Conservation (phyloP, 2,888 invertebrate genomes). For the Sympetrum striolatum region DNA sequence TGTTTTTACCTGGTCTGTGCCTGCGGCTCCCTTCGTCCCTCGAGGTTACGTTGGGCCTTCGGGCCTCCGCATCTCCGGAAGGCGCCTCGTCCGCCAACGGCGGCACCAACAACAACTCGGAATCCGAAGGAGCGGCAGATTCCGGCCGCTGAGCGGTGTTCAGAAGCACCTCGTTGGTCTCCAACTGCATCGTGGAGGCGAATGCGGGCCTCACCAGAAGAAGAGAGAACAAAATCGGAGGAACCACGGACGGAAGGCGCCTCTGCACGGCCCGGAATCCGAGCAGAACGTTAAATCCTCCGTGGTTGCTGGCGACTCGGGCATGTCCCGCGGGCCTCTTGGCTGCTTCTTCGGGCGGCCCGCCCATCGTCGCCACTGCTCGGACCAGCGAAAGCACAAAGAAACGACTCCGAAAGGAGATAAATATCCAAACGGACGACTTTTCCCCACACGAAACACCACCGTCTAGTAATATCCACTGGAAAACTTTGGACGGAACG, state of each 20-base stretch:
- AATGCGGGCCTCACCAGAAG: not conserved
- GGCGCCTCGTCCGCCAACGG: not conserved
- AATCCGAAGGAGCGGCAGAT: not conserved
- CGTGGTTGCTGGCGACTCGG: not conserved
- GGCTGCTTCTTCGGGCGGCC: not conserved
- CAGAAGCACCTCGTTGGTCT: not conserved
- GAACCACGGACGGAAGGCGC: not conserved
- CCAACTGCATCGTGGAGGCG: not conserved
- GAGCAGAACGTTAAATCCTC: not conserved
- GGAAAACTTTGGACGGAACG: not conserved
- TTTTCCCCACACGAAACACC: not conserved
- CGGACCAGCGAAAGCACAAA: not conserved
- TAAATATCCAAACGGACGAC: too few relatives aligned
- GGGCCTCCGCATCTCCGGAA: not conserved
- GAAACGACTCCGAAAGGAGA: too few relatives aligned
- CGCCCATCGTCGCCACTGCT: not conserved
- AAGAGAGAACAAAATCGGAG: not conserved
- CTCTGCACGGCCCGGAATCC: not conserved
- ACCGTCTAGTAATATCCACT: not conserved
- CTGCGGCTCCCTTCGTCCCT: not conserved
- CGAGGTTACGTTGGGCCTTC: not conserved
- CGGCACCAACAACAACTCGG: not conserved
- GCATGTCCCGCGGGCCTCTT: not conserved
- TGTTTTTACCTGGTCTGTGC: not conserved
- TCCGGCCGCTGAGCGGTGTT: not conserved